Evolutionary conservation across 2,113 vertebrate genomes (phyloP).

Genomic region (Trachemys scripta): DNA sequence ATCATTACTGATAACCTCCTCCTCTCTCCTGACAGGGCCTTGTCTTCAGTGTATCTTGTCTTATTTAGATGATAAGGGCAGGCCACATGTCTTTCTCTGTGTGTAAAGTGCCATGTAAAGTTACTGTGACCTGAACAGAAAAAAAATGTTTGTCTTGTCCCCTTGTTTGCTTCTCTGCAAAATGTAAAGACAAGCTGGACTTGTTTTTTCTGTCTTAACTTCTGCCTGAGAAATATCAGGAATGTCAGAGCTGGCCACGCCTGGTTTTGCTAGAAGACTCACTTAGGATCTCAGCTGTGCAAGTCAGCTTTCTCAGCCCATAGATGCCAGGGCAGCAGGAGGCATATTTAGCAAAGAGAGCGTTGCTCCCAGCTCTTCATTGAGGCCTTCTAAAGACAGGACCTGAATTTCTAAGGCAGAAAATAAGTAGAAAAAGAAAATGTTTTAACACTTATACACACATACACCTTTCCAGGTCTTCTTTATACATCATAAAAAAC

Average conservation of each 20-base stretch:
- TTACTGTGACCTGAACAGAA: background rate
- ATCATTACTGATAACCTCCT: background rate
- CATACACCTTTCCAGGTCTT: background rate
- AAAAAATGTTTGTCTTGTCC: fast-evolving
- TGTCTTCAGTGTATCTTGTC: background rate
- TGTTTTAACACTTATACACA: background rate
- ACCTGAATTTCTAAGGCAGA: background rate
- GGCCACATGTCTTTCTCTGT: fast-evolving
- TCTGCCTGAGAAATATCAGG: fast-evolving
- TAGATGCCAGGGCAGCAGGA: fast-evolving
- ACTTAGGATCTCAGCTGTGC: background rate
- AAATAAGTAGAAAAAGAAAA: background rate
- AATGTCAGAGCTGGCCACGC: background rate
- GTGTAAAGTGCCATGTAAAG: fast-evolving
- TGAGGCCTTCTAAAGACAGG: background rate
- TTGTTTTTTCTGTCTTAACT: fast-evolving
- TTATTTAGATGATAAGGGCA: fast-evolving
- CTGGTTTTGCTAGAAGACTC: background rate
- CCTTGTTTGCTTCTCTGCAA: background rate
- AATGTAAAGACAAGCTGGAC: background rate
- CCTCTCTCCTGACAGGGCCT: background rate
- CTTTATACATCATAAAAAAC: background rate
- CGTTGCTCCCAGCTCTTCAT: constrained; percentile 27
- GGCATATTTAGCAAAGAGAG: fast-evolving
- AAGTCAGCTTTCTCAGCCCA: background rate